A percentile compares a stretch with the other conserved stretches of the same genome.
Evolutionary conservation across 2,113 vertebrate species (phyloP).

Genomic region (Gyps fulvus): DNA sequence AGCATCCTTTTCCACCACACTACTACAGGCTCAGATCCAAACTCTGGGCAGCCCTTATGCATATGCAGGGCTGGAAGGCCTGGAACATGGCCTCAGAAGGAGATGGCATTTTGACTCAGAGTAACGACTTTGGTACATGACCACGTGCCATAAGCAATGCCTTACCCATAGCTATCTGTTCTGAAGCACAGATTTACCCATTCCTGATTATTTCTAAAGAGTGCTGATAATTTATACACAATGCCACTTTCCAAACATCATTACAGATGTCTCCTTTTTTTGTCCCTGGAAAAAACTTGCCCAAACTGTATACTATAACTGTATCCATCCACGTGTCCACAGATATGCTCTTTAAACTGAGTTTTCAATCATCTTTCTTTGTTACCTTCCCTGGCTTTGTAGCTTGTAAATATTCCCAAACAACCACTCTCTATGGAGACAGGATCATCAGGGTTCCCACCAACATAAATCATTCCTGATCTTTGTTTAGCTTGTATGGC

Average conservation of each 20-base stretch:
- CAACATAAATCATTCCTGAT: background rate
- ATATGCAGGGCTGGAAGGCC: background rate
- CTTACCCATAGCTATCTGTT: background rate
- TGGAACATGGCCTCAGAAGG: background rate
- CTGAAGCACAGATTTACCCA: background rate
- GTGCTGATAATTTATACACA: background rate
- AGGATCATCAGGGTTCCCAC: background rate
- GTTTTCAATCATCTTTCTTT: background rate
- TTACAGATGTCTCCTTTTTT: background rate
- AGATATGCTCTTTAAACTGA: background rate
- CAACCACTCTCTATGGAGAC: background rate
- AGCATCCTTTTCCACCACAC: background rate
- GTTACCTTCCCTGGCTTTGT: background rate
- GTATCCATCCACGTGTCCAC: background rate
- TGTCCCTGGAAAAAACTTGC: background rate
- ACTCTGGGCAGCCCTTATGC: background rate
- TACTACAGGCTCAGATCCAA: background rate
- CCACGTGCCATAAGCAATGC: background rate
- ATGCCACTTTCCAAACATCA: background rate
- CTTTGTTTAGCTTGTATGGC: background rate
- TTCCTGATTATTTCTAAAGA: background rate
- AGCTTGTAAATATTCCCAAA: background rate
- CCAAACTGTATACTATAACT: background rate
- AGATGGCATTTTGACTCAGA: background rate
- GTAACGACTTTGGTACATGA: background rate